Base-by-base conservation (phyloP, 2,797 vertebrate species). In the Semaprochilodus insignis region DNA sequence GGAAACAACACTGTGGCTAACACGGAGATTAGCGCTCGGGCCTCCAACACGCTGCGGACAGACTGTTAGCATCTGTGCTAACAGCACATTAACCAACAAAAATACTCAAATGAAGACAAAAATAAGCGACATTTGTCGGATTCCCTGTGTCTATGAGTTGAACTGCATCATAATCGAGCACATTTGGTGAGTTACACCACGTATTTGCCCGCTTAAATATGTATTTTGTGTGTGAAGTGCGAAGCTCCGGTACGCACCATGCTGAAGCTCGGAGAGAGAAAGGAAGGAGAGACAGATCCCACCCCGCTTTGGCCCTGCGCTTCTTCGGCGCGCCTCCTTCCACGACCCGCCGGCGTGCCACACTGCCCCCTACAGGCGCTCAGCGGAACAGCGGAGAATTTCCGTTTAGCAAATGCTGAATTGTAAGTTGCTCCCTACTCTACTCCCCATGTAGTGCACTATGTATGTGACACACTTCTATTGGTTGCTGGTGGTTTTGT, bases 211-310 rank as follows among this genome's bases (percentile, higher is more conserved):
- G 3, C 14, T 34, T 40, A 78, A 79, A 78, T 5, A 4, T 34
- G 1, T 73, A 34, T 74, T 77, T 81, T 57, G 23, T 19, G 34
- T 15, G 13, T 51, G 2, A 6, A 19, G 27, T 0, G 27, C 15
- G 44, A 17, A 2, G 66, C 80, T 78, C 57, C 44, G 73, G 14
- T 70, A 75, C 86, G 74, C 78, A 88, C 88, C 88, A 88, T 88
- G 88, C 70, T 87, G 81, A 78, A 23, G 75, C 88, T 67, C 65
- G 27, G 76, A 78, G 86, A 87, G 80, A 87, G 84, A 88, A 85
- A 88, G 86, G 81, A 86, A 87, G 79, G 63, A 6, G 55, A 15
- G n/a, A 17, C 17, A n/a, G 19, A 52, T 25, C 44, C 36, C 84
- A 74, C 66, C 82, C 78, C 77, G 83, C 78, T 83, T 87, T 86